These are phyloP conservation scores for Aporophyla lueneburgensis DNA, from an alignment of 2,888 invertebrate species.

Conservation along the genomic window DNA sequence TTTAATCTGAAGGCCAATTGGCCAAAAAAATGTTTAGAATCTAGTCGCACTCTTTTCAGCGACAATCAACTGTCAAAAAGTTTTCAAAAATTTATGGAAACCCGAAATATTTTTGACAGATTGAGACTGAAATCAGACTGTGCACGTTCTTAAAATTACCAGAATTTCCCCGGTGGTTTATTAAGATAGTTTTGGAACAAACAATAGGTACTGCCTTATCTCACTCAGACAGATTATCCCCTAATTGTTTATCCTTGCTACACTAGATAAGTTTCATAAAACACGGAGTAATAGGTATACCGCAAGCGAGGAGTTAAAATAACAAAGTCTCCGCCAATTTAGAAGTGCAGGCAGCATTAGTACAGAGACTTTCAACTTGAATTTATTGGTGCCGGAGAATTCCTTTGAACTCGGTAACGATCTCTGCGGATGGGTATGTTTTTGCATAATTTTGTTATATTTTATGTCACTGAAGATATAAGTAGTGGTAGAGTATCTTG, in stretches of 20 bases:
- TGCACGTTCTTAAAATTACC: too few species aligned
- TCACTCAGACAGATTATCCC: background rate
- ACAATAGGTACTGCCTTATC: background rate
- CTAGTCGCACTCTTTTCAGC: too few species aligned
- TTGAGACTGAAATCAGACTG: too few species aligned
- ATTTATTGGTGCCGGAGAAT: slow-evolving; percentile 77
- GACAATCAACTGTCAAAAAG: too few species aligned
- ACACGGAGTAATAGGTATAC: background rate
- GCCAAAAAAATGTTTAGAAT: too few species aligned
- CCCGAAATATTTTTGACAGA: too few species aligned
- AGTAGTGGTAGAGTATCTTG: slow-evolving; percentile 15
- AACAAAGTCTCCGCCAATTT: slow-evolving; percentile 62
- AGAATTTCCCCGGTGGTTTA: background rate
- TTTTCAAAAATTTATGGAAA: too few species aligned
- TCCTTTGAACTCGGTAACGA: slow-evolving; percentile 80
- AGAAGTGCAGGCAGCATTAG: slow-evolving; percentile 68
- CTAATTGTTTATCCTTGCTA: background rate
- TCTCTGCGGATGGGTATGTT: slow-evolving; percentile 67
- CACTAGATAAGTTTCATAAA: slow-evolving; percentile 1
- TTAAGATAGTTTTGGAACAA: background rate
- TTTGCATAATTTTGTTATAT: slow-evolving; percentile 74
- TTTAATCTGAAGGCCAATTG: too few species aligned
- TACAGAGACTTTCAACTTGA: slow-evolving; percentile 69
- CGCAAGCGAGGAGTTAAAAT: slow-evolving; percentile 46
- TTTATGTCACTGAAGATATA: slow-evolving; percentile 61